Evolutionary conservation across 2,888 invertebrate genomes (phyloP), one percentile per base, ranked within the genome.

Genomic region (Teleiodes luculella): DNA sequence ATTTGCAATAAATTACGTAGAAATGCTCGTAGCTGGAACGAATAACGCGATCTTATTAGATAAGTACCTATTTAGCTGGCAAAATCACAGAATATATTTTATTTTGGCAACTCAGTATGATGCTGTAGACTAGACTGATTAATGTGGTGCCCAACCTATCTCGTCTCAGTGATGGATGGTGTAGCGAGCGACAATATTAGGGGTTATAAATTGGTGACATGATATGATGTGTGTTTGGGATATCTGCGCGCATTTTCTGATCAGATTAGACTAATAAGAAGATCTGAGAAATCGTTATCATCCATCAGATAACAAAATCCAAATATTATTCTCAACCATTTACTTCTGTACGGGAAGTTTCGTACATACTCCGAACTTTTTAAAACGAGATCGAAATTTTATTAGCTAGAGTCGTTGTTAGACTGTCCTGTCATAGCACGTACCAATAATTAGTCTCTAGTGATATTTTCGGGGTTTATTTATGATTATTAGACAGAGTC

Each of bases 1-100:
- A 99, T 86, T 99, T 99, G 91, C 99, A 99, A 86, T 99, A 99
- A 81, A 99, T 98, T 58, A 99, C 99, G 90, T 99, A 99, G 90
- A 99, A 99, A 90, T 99, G 99, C 85, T 99, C 99, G 83, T 99
- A 99, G 78, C 98, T 98, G 91, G 92, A 95, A 83, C 81, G 18
- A 41, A 90, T 61, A 45, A 45, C 5, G 24, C 10, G 8, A 5
- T 43, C 24, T 24, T n/a, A 43, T n/a, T 43, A 18, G 5, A 37
- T 7, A 37, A 6, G n/a, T 55, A 57, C n/a, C 13, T 30, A 35
- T 16, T 35, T 11, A 33, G 20, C 20, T 24, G 13, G n/a, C 20
- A n/a, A 43, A 43, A 43, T 43, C 43, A 20, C 20, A 24, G 24
- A n/a, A 43, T 18, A 20, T 11, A 37, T 37, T 37, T 43, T 24